Conservation (phyloP, 1,140 invertebrate genomes). For the Calephelis nemesis region DNA sequence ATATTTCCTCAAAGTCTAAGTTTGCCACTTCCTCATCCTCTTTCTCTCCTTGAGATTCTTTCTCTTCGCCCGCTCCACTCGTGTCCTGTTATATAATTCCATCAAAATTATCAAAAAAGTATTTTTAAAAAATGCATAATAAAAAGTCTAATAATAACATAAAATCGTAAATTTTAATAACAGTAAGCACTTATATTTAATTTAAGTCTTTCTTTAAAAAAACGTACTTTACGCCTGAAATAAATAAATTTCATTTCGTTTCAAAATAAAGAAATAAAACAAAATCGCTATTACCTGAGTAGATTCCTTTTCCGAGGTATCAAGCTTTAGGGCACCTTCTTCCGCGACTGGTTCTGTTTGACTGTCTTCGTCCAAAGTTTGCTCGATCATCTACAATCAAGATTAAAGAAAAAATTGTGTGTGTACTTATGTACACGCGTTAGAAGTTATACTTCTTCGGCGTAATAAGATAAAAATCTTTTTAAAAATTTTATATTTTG, state of each 20-base stretch:
- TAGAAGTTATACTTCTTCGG: no score
- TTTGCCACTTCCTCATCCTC: constrained; percentile 86
- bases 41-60: constrained; percentile 67
- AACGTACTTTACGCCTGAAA: no score
- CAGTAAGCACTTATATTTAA: no score
- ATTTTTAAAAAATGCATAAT: no score
- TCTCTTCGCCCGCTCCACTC: constrained; percentile 62
- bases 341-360: constrained; percentile 51
- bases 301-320: constrained; percentile 60
- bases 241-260: background rate
- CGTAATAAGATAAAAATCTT: no score
- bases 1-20: constrained; percentile 94
- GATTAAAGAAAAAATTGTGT: background rate
- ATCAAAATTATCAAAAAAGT: no score
- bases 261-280: background rate
- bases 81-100: constrained; percentile 46
- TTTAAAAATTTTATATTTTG: no score
- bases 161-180: no score
- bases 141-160: no score
- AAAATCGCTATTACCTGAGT: constrained; percentile 48
- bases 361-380: constrained; percentile 62
- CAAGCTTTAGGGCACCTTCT: constrained; percentile 48
- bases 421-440: no score
- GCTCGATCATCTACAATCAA: constrained; percentile 61
- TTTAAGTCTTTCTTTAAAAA: no score